Evolutionary conservation across 2,113 vertebrate genomes (phyloP).

Genomic region (Illadopsis cleaveri): DNA sequence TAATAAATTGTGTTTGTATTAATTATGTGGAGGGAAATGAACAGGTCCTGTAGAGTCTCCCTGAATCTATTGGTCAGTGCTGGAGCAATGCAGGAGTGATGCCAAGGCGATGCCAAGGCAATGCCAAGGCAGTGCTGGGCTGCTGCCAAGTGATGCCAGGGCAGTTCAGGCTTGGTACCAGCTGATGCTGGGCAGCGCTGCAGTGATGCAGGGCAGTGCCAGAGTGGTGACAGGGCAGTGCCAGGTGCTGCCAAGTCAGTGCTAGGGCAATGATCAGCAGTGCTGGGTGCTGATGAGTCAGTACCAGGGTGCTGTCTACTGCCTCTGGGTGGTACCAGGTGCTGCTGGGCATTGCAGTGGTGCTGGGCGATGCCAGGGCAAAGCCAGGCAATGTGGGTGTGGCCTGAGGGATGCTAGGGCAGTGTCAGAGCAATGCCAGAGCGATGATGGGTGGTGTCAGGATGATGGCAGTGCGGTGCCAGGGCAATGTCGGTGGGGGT

Average conservation of each 20-base stretch:
- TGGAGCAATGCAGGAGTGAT: background rate
- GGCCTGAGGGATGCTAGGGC: too few species aligned
- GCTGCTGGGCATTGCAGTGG: background rate
- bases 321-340: accelerated
- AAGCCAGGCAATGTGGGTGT: background rate
- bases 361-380: background rate
- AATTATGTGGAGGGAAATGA: background rate
- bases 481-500: too few species aligned
- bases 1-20: background rate
- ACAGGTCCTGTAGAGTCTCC: accelerated
- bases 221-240: background rate
- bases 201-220: background rate
- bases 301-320: background rate
- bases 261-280: too few species aligned
- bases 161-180: background rate
- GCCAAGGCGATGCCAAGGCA: background rate
- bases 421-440: background rate
- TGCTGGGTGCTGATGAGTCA: accelerated
- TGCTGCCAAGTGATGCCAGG: background rate
- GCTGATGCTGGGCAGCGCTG: background rate
- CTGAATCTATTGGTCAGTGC: background rate
- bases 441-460: accelerated
- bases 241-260: accelerated
- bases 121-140: too few species aligned
- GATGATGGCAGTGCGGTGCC: accelerated